Base-by-base conservation (phyloP, 2,888 invertebrate genomes). In the Rhogogaster chlorosoma region DNA sequence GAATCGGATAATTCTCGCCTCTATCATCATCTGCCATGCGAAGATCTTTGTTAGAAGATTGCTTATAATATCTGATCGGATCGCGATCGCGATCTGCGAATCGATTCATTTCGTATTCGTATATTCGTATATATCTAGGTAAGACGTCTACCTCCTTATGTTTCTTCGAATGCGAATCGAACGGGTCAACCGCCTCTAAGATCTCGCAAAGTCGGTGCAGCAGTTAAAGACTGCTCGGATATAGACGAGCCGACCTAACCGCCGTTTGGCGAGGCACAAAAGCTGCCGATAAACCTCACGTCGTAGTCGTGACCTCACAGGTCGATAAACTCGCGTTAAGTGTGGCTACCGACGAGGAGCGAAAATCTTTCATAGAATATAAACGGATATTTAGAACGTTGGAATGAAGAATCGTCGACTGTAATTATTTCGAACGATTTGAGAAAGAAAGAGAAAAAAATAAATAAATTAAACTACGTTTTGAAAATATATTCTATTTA, bases 221-320 rank as follows among this genome's bases (percentile, higher is more conserved):
- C 71, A 26, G 71, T 42, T 73, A 42, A 38, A 42, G 29, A 53
- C 77, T 77, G 29, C 32, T 29, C 18, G 49, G 49, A 29, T 32
- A 53, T 49, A 77, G 77, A 77, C 77, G 77, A 77, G 49, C 77
- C 29, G 32, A 26, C 18, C 75, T 32, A 49, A 75, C 38, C 77
- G 77, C 75, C 75, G 75, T 75, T 75, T 75, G 75, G 45, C 77
- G 18, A 32, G 38, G 53, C 32, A 77, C 77, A 77, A 77, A 77
- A 77, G 49, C 77, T 53, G 32, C 77, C 77, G 77, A 77, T 77
- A 53, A 77, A 77, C 77, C 49, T 49, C 32, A 67, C 67, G 67
- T 32, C 29, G 29, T 67, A 32, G 29, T 53, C 49, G 49, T 77
- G 77, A 77, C 77, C 77, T 77, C 77, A 77, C 77, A 29, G 77